Base-by-base conservation (phyloP, 2,113 vertebrate genomes). In the Gymnarchus niloticus region DNA sequence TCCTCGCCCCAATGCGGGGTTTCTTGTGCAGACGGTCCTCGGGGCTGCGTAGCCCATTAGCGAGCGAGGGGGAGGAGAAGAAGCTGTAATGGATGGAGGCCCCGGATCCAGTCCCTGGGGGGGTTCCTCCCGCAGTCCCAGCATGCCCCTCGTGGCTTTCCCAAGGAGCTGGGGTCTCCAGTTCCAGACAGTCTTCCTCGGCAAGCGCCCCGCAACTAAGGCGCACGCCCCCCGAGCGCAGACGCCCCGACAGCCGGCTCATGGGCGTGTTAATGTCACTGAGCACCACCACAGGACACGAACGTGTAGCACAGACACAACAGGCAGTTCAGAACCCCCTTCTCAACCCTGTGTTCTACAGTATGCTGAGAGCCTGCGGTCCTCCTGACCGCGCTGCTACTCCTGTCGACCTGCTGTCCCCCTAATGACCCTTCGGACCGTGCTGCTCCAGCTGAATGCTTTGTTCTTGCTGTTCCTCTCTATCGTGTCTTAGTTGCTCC, bases 41-140 rank as follows among this genome's bases (percentile, higher is more conserved):
- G 0, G 97, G 96, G 86, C 95, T 96, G 85, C 95, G 95, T 87
- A 98, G 95, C 88, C 97, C 97, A 92, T 97, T 99, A 91, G 97
- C 96, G 92, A 97, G 90, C 90, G 95, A 92, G 28, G 96, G 95
- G 0, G 96, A 95, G 84, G 96, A 96, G 90, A 96, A 94, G 91
- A 97, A 95, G 91, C 94, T 96, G 88, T 97, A 96, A 85, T 96
- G 94, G 59, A 96, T 92, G 87, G 95, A 95, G 0, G 94, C 93
- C 88, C 94, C 95, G 90, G 93, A 91, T 9, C 88, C 85, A 84
- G 88, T 86, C 87, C 89, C 88, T 81, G 89, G 89, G 84, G 89
- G 87, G 87, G 91, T 83, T 69, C 92, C 92, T 90, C 93, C 92
- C 48, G 91, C 46, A 89, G 87, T 56, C 84, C 88, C 84, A 87